Evolutionary conservation across 53 echinoderm and acorn worm species (phyloP).

Genomic region (Echinarachnius parma): DNA sequence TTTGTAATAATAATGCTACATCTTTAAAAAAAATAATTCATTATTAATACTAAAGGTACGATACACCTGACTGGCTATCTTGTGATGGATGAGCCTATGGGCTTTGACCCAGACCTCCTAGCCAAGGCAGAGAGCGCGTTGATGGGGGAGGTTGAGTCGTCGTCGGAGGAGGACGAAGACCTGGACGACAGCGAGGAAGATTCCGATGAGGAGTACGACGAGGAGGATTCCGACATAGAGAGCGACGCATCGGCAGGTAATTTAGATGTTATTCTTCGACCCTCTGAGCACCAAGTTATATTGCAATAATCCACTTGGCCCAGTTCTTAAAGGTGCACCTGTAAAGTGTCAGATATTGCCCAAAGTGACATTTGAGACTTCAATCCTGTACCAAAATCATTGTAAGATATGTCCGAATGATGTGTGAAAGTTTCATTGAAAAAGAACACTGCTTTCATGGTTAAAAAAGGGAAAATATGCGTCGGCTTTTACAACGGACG

Average conservation of each 20-base stretch:
- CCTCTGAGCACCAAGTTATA: background rate
- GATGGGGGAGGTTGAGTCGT: background rate
- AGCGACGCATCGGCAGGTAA: constrained; percentile 21
- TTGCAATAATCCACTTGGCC: background rate
- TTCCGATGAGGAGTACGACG: constrained; percentile 6
- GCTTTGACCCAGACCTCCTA: constrained; percentile 23
- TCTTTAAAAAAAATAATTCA: no score
- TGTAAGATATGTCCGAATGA: no score
- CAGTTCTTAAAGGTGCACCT: no score
- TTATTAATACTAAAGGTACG: constrained; percentile 30
- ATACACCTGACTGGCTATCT: constrained; percentile 82
- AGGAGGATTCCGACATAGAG: constrained; percentile 19
- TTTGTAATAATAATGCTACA: no score
- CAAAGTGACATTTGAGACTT: no score
- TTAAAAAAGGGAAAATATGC: no score
- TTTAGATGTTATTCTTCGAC: background rate
- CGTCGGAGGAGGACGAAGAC: constrained; percentile 20
- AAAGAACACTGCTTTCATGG: no score
- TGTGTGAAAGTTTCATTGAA: no score
- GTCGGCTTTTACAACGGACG: no score
- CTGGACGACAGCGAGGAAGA: constrained; percentile 2
- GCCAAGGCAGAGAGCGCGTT: background rate
- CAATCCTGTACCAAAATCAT: no score
- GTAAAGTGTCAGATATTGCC: no score
- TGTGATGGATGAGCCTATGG: constrained; percentile 70